phyloP scores from a whole-genome alignment of 1,140 invertebrate genomes.

The Andrena cerasifolii region DNA sequence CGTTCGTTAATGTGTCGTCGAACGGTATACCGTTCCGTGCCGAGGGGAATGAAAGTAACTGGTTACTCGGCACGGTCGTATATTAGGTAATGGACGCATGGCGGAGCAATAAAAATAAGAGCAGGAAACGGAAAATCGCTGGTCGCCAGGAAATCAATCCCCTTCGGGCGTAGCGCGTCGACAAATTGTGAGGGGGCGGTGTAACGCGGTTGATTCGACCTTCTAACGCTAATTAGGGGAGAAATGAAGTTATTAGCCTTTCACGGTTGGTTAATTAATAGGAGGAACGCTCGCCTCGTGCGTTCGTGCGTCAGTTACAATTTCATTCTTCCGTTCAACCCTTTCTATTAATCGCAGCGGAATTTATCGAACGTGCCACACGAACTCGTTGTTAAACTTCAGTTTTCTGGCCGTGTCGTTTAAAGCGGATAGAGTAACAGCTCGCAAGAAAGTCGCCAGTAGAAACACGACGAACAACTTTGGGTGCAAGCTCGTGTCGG shows the following conservation, averaged over 20 bases:
- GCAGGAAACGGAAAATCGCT: conserved; percentile 39
- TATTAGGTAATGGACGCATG: conserved; percentile 49
- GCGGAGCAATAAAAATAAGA: conserved; percentile 41
- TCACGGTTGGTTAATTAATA: conserved; percentile 55
- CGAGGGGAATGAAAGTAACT: conserved; percentile 37
- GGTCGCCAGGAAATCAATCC: conserved; percentile 54
- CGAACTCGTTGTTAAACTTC: no score
- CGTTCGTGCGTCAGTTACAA: conserved; percentile 23
- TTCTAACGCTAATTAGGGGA: conserved; percentile 60
- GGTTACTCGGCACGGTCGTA: conserved; percentile 39
- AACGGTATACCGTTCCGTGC: conserved; percentile 17
- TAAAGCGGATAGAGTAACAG: no score
- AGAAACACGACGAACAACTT: no score
- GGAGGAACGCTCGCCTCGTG: conserved; percentile 20
- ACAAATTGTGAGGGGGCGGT: conserved; percentile 53
- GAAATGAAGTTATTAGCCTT: conserved; percentile 62
- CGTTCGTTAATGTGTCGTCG: background rate
- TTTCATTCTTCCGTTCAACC: conserved; percentile 25
- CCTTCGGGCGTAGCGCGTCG: conserved; percentile 38
- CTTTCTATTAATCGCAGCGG: conserved; percentile 14
- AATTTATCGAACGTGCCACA: no score
- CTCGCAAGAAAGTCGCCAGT: no score
- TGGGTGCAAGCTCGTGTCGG: background rate
- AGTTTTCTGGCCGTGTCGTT: no score
- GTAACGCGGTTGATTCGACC: conserved; percentile 31